These are phyloP conservation scores for Papilio aristodemus DNA, from an alignment of 1,140 invertebrate genomes.

Conservation along the genomic window DNA sequence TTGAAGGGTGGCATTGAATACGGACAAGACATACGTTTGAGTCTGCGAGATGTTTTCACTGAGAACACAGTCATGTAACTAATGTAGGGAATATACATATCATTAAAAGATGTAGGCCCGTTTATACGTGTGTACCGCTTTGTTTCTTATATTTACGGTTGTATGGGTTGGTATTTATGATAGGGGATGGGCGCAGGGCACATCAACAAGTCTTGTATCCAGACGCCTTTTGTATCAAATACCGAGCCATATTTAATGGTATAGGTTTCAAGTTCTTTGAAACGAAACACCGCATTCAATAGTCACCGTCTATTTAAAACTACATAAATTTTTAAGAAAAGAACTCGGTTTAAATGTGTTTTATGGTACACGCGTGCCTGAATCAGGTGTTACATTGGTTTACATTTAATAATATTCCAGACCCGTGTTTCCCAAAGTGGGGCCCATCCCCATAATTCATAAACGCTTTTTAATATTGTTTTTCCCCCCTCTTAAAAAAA, in stretches of 20 bases:
- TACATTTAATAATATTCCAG: too few species aligned
- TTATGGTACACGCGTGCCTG: neutral
- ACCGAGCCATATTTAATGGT: conserved; percentile 45
- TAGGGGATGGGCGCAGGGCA: conserved; percentile 53
- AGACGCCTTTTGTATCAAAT: conserved; percentile 69
- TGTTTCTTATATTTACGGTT: conserved; percentile 77
- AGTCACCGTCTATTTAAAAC: neutral
- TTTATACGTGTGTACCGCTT: conserved; percentile 78
- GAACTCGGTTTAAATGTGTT: neutral
- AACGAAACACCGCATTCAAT: conserved; percentile 9
- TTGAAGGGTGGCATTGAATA: conserved; percentile 35
- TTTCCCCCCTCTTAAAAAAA: too few species aligned
- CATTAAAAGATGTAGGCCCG: conserved; percentile 78
- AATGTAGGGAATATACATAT: conserved; percentile 80
- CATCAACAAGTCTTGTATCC: conserved; percentile 61
- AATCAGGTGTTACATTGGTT: neutral
- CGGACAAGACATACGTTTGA: conserved; percentile 37
- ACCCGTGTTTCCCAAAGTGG: too few species aligned
- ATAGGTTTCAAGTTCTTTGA: conserved; percentile 24
- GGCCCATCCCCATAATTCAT: too few species aligned
- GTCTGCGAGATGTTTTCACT: conserved; percentile 76
- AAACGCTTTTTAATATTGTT: too few species aligned
- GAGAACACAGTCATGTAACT: conserved; percentile 79
- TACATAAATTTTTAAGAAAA: neutral
- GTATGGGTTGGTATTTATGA: conserved; percentile 73